Base-by-base conservation (phyloP, 2,888 invertebrate species). In the Dicroscelio sp. region DNA sequence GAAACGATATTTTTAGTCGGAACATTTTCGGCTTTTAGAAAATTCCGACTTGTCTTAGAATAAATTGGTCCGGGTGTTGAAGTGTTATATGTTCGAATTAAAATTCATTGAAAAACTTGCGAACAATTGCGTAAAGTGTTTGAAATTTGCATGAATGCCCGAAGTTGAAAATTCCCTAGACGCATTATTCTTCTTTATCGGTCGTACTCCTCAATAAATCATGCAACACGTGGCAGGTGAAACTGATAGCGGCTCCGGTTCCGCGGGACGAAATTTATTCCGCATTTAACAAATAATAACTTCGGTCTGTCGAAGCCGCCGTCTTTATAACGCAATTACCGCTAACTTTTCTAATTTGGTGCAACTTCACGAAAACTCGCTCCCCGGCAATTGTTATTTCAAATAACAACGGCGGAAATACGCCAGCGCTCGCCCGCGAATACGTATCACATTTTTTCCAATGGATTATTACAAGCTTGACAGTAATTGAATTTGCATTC, bases 161-260 rank as follows among this genome's bases (percentile, higher is more conserved):
- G n/a, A n/a, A n/a, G n/a, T n/a, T n/a, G n/a, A 58, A 58, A 58
- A 58, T 17, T 48, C 48, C 58, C 58, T 23, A 58, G 6, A 58
- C 2, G 23, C 23, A n/a, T 43, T 55, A 31, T 63, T n/a, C 48
- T 23, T 43, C 35, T 2, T 48, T 67, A 79, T 86, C 79, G 58
- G 76, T 79, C 58, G 31, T 27, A 5, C 23, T 6, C 48, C 14
- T 52, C 38, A 71, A 86, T 86, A 78, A 79, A 86, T 86, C 79
- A 87, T 87, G 82, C 87, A 87, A 80, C 82, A 82, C 48, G 71
- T 73, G 87, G 82, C 75, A 69, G 76, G 35, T 65, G 80, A n/a
- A 73, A 63, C 35, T n/a, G 84, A 75, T 76, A 35, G 65, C n/a
- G 25, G 63, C 73, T 23, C 14, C 48, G 31, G 48, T 35, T 35